Percentiles rank a stretch among this genome's conserved stretches.
Evolutionary conservation across 2,888 invertebrate genomes (phyloP).

Genomic region (Congeria kusceri): DNA sequence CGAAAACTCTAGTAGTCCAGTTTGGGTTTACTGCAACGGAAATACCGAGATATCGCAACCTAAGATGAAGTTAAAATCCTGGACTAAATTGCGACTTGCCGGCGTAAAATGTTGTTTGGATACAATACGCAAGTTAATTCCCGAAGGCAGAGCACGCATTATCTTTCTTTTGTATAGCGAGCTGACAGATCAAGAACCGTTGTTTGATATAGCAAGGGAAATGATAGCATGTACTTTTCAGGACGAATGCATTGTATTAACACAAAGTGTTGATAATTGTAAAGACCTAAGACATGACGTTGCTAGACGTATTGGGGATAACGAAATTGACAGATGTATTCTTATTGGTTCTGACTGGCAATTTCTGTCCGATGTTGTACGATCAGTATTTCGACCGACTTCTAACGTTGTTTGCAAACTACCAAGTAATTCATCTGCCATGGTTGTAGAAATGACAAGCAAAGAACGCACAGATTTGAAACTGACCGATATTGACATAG

Average conservation of each 20-base stretch:
- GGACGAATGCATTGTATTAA: slow-evolving; percentile 31
- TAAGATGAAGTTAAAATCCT: slow-evolving; percentile 21
- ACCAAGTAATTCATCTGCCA: slow-evolving; percentile 10
- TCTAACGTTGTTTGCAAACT: slow-evolving; percentile 22
- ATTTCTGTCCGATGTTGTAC: neutral
- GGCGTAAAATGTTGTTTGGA: slow-evolving; percentile 13
- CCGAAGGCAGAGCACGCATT: slow-evolving; percentile 23
- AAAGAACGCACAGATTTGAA: slow-evolving; percentile 19
- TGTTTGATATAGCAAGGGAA: slow-evolving; percentile 30
- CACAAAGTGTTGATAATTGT: slow-evolving; percentile 17
- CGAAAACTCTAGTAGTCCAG: neutral
- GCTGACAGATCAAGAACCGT: slow-evolving; percentile 13
- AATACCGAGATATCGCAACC: slow-evolving; percentile 20
- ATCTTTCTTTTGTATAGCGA: slow-evolving; percentile 36
- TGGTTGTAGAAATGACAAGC: slow-evolving; percentile 21
- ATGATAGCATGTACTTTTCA: slow-evolving; percentile 22
- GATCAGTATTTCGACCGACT: slow-evolving; percentile 11
- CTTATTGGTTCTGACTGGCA: slow-evolving; percentile 7
- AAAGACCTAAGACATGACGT: slow-evolving; percentile 24
- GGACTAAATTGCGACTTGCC: slow-evolving; percentile 13
- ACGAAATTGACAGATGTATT: slow-evolving; percentile 13
- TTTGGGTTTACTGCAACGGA: slow-evolving; percentile 46
- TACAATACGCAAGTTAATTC: slow-evolving; percentile 20
- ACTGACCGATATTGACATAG: slow-evolving; percentile 66
- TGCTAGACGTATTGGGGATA: neutral